These are phyloP conservation scores for Gambusia holbrooki DNA, from an alignment of 2,113 vertebrate species.

Conservation along the genomic window DNA sequence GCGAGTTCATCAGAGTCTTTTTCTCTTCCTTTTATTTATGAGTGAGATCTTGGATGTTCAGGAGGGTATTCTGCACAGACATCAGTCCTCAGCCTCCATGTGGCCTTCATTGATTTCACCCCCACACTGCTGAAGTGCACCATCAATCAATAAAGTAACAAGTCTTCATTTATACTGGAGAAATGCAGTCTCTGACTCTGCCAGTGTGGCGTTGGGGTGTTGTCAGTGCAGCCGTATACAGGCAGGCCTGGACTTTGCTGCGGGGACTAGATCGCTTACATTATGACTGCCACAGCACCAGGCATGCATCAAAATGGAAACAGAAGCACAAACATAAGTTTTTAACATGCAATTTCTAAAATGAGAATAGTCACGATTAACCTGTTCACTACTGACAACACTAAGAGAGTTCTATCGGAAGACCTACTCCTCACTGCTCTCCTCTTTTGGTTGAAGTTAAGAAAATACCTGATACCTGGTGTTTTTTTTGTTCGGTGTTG, in stretches of 20 bases:
- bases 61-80: conserved; percentile 61
- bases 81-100: conserved; percentile 69
- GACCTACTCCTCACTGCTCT: too few species aligned
- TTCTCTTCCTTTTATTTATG: conserved; percentile 73
- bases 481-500: too few species aligned
- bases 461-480: too few species aligned
- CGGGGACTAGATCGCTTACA: conserved; percentile 23
- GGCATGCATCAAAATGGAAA: neutral
- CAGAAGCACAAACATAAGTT: too few species aligned
- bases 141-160: conserved; percentile 83
- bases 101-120: conserved; percentile 76
- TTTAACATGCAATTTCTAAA: neutral
- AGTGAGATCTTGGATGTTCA: conserved; percentile 65
- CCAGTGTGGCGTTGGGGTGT: conserved; percentile 34
- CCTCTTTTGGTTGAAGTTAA: too few species aligned
- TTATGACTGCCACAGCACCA: neutral
- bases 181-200: conserved; percentile 69
- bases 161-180: conserved; percentile 81
- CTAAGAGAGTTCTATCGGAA: too few species aligned
- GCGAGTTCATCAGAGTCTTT: neutral
- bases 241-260: conserved; percentile 31
- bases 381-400: too few species aligned
- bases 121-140: conserved; percentile 68
- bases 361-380: too few species aligned
- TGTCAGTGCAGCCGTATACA: conserved; percentile 11